These are phyloP conservation scores for Amphimallon solstitiale DNA, from an alignment of 2,888 invertebrate genomes.

Conservation along the genomic window DNA sequence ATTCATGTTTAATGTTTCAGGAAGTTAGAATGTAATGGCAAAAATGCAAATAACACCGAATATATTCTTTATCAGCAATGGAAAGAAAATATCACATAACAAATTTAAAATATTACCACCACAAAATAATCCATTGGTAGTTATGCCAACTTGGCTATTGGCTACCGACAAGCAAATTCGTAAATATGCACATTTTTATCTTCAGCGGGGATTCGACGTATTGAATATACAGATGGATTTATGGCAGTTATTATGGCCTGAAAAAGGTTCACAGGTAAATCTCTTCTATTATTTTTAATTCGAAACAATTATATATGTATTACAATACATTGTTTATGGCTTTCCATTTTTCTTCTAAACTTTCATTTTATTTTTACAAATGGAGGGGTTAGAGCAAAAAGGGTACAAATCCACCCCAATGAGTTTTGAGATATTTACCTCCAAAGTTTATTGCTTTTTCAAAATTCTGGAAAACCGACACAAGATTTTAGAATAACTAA, in stretches of 20 bases:
- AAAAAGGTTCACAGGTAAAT: slow-evolving; percentile 8
- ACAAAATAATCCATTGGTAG: slow-evolving; percentile 6
- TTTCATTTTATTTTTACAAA: too few species aligned
- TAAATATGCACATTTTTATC: slow-evolving; percentile 20
- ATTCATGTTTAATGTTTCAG: neutral
- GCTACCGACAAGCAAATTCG: slow-evolving; percentile 13
- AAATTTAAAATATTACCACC: neutral
- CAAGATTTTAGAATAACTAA: too few species aligned
- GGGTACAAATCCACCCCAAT: too few species aligned
- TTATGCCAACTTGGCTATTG: slow-evolving; percentile 25
- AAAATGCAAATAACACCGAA: slow-evolving; percentile 2
- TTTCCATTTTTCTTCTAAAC: too few species aligned
- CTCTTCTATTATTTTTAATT: too few species aligned
- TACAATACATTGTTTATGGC: too few species aligned
- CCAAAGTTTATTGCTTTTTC: too few species aligned
- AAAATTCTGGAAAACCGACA: too few species aligned
- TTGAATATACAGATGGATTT: slow-evolving; percentile 8
- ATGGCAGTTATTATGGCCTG: slow-evolving; percentile 21
- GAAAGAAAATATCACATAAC: neutral
- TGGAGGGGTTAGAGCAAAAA: too few species aligned
- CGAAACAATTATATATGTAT: too few species aligned
- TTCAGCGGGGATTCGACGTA: slow-evolving; percentile 5
- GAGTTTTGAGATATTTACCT: too few species aligned
- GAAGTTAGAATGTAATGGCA: neutral
- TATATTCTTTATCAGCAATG: slow-evolving; percentile 9